Conservation (phyloP, 2,888 invertebrate genomes). For the Blastobasis lacticolella region DNA sequence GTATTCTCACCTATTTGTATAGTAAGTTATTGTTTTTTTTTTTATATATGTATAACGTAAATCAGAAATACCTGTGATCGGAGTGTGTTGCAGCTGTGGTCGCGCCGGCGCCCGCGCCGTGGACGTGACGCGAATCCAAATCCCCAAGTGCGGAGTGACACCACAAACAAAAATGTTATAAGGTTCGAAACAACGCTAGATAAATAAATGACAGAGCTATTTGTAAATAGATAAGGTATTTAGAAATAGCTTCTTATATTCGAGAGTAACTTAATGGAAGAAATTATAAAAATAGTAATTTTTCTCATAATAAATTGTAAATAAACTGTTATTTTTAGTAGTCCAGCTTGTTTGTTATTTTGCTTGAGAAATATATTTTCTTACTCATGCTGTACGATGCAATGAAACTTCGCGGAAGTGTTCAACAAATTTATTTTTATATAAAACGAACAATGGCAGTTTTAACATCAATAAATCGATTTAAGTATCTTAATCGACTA, state of each 20-base stretch:
- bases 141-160: constrained; percentile 5
- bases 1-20: constrained; percentile 55
- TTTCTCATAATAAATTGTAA: constrained; percentile 59
- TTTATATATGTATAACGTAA: constrained; percentile 30
- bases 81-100: constrained; percentile 10
- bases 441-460: constrained; percentile 12
- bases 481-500: not conserved
- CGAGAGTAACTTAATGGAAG: constrained; percentile 41
- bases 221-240: constrained; percentile 56
- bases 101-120: too few relatives aligned
- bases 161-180: constrained; percentile 7
- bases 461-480: constrained; percentile 2
- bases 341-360: constrained; percentile 32
- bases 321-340: constrained; percentile 70
- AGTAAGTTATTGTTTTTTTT: constrained; percentile 66
- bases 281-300: constrained; percentile 64
- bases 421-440: constrained; percentile 10
- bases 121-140: not conserved
- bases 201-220: constrained; percentile 40
- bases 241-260: constrained; percentile 63
- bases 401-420: constrained; percentile 5
- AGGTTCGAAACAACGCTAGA: constrained; percentile 13
- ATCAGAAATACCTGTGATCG: constrained; percentile 62
- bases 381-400: not conserved
- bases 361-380: not conserved